Percentiles rank a stretch among this genome's conserved stretches.
These are phyloP conservation scores for Poecilia picta DNA, from an alignment of 2,797 vertebrate genomes.

Conservation along the genomic window DNA sequence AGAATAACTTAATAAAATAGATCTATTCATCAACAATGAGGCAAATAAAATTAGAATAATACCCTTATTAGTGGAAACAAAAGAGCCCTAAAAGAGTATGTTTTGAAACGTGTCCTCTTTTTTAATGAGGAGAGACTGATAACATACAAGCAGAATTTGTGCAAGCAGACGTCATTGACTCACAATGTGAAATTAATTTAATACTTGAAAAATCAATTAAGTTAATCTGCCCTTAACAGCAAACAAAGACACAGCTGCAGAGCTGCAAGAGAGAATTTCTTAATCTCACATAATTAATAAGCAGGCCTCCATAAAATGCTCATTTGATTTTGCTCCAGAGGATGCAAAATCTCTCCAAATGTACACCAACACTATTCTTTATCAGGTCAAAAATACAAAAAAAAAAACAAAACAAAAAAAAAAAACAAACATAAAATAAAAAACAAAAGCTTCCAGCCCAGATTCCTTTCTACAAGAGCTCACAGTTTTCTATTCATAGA, in stretches of 20 bases:
- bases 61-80: conserved; percentile 35
- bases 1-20: conserved; percentile 7
- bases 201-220: conserved; percentile 79
- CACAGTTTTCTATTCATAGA: conserved; percentile 79
- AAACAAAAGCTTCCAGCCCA: conserved; percentile 64
- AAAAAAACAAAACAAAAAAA: not conserved
- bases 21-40: conserved; percentile 9
- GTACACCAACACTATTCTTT: conserved; percentile 68
- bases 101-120: conserved; percentile 30
- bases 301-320: conserved; percentile 64
- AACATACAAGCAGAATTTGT: conserved; percentile 46
- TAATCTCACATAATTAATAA: conserved; percentile 81
- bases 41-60: conserved; percentile 1
- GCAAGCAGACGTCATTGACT: conserved; percentile 60
- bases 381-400: conserved; percentile 42
- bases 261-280: conserved; percentile 66
- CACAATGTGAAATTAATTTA: conserved; percentile 74
- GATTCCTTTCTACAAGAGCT: conserved; percentile 71
- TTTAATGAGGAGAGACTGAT: conserved; percentile 49
- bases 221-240: conserved; percentile 74
- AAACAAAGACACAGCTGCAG: conserved; percentile 65
- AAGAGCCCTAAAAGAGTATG: conserved; percentile 25
- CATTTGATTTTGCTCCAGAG: conserved; percentile 66
- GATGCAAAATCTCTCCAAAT: conserved; percentile 63
- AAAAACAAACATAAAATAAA: not conserved